Percentiles rank a stretch among this genome's conserved stretches.
Conservation (phyloP, 2,888 invertebrate species). For the Cremastinae sp. region DNA sequence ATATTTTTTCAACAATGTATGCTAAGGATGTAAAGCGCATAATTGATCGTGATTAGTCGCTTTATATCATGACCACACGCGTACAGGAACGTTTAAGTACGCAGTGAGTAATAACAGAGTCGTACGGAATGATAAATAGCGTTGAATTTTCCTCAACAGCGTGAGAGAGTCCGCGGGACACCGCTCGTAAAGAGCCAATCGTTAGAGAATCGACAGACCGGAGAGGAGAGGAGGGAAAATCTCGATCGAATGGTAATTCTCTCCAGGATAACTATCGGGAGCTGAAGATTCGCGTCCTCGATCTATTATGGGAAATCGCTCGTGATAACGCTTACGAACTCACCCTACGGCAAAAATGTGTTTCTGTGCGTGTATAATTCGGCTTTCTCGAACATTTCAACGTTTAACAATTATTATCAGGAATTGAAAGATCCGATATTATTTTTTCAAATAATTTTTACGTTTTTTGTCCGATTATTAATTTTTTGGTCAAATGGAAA, state of each 20-base stretch:
- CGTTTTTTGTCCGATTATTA: too few relatives aligned
- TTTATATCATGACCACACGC: conserved; percentile 17
- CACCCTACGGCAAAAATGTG: conserved; percentile 8
- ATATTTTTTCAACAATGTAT: too few relatives aligned
- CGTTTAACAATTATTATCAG: too few relatives aligned
- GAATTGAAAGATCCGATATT: too few relatives aligned
- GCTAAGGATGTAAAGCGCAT: not conserved
- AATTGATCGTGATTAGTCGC: conserved; percentile 45
- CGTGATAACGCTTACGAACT: conserved; percentile 22
- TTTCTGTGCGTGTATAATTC: not conserved
- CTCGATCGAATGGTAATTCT: conserved; percentile 54
- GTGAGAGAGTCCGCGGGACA: conserved; percentile 54
- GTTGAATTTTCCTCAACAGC: conserved; percentile 55
- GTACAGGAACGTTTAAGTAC: conserved; percentile 7
- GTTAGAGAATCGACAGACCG: conserved; percentile 30
- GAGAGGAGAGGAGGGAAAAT: conserved; percentile 7
- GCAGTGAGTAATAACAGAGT: conserved; percentile 34
- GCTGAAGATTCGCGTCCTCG: conserved; percentile 26
- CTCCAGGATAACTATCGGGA: conserved; percentile 48
- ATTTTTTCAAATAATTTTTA: too few relatives aligned
- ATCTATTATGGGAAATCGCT: conserved; percentile 31
- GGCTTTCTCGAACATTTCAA: too few relatives aligned
- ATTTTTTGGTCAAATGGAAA: too few relatives aligned
- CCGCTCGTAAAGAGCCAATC: conserved; percentile 42
- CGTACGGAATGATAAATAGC: conserved; percentile 55